Base-by-base conservation (phyloP, 37 sponge, comb jelly and placozoan genomes). In the Ianthella basta region DNA sequence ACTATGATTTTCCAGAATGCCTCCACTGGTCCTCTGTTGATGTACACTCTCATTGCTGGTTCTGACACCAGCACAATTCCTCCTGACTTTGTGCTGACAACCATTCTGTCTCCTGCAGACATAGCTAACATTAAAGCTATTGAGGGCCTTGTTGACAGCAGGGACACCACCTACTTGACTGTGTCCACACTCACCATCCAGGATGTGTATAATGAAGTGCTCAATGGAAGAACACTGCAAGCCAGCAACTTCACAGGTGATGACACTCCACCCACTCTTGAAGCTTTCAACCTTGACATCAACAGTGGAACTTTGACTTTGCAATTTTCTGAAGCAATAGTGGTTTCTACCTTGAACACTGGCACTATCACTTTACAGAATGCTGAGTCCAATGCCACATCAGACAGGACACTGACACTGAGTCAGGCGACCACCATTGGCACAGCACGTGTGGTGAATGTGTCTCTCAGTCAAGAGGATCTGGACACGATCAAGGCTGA, bases 181-280 rank as follows among this genome's bases (percentile, higher is more conserved):
- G 85, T 89, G 5, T 83, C 81, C 34, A 44, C 92, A 14, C 81
- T 59, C 5, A 84, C 94, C 13, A 89, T 97, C 61, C 73, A 60
- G 37, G 94, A 94, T 81, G 55, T 96, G 16, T 90, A 87, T 56
- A 88, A 87, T n/a, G 73, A 81, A 15, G 87, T 87, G 37, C 56
- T 93, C 4, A 87, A 85, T 35, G 74, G 79, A 56, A 65, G 56
- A 0, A 88, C 88, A 18, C 73, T 84, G 20, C 83, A 66, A 55
- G 95, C 87, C 8, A 81, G 84, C 0, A 81, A 84, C 70, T 91
- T 92, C 80, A 89, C 86, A 59, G 88, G 87, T n/a, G 95, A 95
- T 61, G 81, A 74, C 40, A 91, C 92, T 30, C 83, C 23, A 40
- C 95, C 95, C 29, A 65, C 50, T 0, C 80, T 95, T 0, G 23